Percentiles rank a stretch among this genome's conserved stretches.
Conservation (phyloP, 1,140 invertebrate species). For the Tyrophagus putrescentiae region DNA sequence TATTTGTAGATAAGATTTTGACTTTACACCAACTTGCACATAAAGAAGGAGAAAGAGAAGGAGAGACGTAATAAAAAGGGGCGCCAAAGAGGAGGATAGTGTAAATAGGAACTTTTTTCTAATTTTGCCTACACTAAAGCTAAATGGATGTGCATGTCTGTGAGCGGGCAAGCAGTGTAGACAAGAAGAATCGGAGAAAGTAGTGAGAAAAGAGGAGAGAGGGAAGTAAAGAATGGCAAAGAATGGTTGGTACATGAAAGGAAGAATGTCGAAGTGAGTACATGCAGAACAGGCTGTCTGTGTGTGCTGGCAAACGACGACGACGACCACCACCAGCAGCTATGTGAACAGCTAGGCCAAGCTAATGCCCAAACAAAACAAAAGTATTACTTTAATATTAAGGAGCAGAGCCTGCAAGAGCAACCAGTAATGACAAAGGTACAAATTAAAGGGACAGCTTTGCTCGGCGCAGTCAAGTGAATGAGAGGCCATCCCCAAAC, state of each 20-base stretch:
- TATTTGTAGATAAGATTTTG: slow-evolving; percentile 8
- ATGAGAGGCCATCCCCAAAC: not conserved
- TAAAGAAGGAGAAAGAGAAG: too few species aligned
- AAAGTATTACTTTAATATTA: not conserved
- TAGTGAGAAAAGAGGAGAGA: too few species aligned
- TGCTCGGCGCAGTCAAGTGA: too few species aligned
- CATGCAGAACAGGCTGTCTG: too few species aligned
- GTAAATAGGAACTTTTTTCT: slow-evolving; percentile 13
- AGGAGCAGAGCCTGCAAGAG: too few species aligned
- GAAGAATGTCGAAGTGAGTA: too few species aligned
- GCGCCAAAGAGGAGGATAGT: not conserved
- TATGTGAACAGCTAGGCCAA: too few species aligned
- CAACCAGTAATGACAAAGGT: not conserved
- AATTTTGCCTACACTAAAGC: not conserved
- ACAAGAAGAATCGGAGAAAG: too few species aligned
- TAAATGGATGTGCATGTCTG: not conserved
- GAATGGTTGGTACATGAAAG: not conserved
- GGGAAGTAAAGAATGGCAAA: not conserved
- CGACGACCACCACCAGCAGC: too few species aligned
- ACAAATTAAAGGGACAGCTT: not conserved
- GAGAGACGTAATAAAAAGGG: too few species aligned
- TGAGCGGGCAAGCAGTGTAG: too few species aligned
- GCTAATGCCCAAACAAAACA: slow-evolving; percentile 7
- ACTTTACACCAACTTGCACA: not conserved
- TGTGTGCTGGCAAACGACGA: too few species aligned